A percentile compares a stretch with the other conserved stretches of the same genome.
Evolutionary conservation across 1,140 invertebrate species (phyloP).

Genomic region (Zeugodacus cucurbitae): DNA sequence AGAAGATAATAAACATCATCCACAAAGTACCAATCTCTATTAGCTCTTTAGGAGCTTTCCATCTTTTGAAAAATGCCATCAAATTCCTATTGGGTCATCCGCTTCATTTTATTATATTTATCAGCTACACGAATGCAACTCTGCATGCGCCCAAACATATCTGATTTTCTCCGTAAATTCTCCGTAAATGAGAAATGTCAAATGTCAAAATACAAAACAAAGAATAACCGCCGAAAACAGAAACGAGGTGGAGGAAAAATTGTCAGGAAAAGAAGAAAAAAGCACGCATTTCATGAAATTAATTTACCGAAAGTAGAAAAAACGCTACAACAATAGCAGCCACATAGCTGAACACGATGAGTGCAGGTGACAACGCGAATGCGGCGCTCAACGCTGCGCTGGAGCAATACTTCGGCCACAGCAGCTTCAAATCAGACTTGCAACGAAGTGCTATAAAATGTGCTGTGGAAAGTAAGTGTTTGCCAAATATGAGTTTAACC

Average conservation of each 20-base stretch:
- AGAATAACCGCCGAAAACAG: slow-evolving; percentile 6
- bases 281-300: slow-evolving; percentile 21
- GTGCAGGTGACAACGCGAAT: slow-evolving; percentile 42
- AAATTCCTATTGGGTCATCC: too few relatives aligned
- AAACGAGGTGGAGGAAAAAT: background rate
- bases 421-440: slow-evolving; percentile 59
- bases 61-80: too few relatives aligned
- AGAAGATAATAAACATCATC: too few relatives aligned
- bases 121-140: background rate
- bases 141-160: background rate
- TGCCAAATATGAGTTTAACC: background rate
- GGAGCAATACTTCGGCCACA: slow-evolving; percentile 55
- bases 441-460: slow-evolving; percentile 57
- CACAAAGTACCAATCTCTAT: too few relatives aligned
- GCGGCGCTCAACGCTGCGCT: slow-evolving; percentile 49
- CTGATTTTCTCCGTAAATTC: background rate
- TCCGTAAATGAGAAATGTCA: background rate
- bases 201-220: slow-evolving; percentile 21
- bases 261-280: background rate
- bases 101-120: background rate
- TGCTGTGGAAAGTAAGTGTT: slow-evolving; percentile 56
- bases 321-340: background rate
- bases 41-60: too few relatives aligned
- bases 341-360: background rate
- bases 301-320: background rate